Percentiles rank a stretch among this genome's conserved stretches.
Evolutionary conservation across 2,113 vertebrate genomes (phyloP).

Genomic region (Oplegnathus fasciatus): DNA sequence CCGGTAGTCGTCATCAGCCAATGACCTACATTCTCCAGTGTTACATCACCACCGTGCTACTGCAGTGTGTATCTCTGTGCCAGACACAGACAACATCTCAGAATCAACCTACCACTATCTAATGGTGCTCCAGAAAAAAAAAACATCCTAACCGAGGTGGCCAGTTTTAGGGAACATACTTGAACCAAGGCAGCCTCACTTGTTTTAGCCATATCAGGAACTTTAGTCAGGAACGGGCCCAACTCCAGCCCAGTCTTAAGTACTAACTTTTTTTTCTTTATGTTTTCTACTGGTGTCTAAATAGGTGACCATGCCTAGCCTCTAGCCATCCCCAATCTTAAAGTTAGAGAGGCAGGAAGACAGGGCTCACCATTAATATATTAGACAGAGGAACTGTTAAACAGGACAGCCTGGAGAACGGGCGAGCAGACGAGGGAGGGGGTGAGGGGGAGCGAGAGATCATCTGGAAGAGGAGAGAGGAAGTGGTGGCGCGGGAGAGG

Average conservation of each 20-base stretch:
- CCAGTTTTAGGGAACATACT: conserved; percentile 65
- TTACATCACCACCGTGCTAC: conserved; percentile 77
- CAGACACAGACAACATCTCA: conserved; percentile 71
- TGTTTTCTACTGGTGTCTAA: conserved; percentile 66
- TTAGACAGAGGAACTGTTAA: conserved; percentile 67
- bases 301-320: conserved; percentile 53
- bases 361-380: conserved; percentile 53
- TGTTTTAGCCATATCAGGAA: conserved; percentile 82
- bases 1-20: conserved; percentile 68
- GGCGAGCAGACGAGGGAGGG: conserved; percentile 84
- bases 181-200: conserved; percentile 69
- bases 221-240: conserved; percentile 73
- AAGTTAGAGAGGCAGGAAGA: conserved; percentile 21
- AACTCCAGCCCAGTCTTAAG: conserved; percentile 64
- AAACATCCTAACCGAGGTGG: conserved; percentile 43
- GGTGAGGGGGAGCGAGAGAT: conserved; percentile 84
- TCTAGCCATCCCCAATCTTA: conserved; percentile 54
- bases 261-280: conserved; percentile 48
- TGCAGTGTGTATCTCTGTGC: conserved; percentile 70
- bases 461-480: conserved; percentile 86
- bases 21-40: conserved; percentile 77
- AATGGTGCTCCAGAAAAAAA: conserved; percentile 76
- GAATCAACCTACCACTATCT: conserved; percentile 46
- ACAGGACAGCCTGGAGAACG: conserved; percentile 88
- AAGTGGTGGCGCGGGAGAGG: conserved; percentile 84